These are phyloP conservation scores for Coelopa frigida DNA, from an alignment of 1,140 invertebrate genomes.

Conservation along the genomic window DNA sequence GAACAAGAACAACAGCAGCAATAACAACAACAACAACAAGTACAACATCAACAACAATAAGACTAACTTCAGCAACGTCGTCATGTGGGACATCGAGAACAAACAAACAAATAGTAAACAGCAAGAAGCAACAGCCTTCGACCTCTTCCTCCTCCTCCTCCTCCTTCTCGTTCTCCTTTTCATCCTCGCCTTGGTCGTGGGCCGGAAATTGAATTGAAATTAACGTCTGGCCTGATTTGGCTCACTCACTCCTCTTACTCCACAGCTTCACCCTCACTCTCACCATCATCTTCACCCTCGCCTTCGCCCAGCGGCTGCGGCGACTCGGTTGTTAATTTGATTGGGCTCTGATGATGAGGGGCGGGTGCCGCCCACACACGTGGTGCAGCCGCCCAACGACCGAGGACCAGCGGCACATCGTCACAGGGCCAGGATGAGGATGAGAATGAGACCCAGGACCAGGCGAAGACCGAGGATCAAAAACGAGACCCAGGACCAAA, in stretches of 20 bases:
- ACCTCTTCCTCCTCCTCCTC: not conserved
- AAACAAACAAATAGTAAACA: not conserved
- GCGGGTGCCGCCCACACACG: too few relatives aligned
- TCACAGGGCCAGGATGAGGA: too few relatives aligned
- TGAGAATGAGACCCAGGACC: too few relatives aligned
- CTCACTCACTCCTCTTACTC: not conserved
- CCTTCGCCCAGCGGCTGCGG: constrained; percentile 5
- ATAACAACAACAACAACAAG: constrained; percentile 6
- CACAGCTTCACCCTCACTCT: not conserved
- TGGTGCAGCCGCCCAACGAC: too few relatives aligned
- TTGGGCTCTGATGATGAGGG: not conserved
- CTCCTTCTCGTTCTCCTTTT: not conserved
- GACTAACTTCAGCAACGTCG: not conserved
- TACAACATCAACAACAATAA: not conserved
- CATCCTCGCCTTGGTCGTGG: not conserved
- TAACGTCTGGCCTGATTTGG: not conserved
- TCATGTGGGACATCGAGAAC: not conserved
- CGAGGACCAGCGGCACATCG: too few relatives aligned
- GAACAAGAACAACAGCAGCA: not conserved
- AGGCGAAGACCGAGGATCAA: too few relatives aligned
- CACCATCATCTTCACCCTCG: constrained; percentile 2
- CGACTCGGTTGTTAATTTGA: not conserved
- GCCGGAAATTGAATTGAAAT: not conserved
- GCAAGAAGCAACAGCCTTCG: not conserved
- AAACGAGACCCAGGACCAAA: too few relatives aligned